These are phyloP conservation scores for Zosterops lateralis DNA, from an alignment of 2,113 vertebrate genomes.

Conservation along the genomic window DNA sequence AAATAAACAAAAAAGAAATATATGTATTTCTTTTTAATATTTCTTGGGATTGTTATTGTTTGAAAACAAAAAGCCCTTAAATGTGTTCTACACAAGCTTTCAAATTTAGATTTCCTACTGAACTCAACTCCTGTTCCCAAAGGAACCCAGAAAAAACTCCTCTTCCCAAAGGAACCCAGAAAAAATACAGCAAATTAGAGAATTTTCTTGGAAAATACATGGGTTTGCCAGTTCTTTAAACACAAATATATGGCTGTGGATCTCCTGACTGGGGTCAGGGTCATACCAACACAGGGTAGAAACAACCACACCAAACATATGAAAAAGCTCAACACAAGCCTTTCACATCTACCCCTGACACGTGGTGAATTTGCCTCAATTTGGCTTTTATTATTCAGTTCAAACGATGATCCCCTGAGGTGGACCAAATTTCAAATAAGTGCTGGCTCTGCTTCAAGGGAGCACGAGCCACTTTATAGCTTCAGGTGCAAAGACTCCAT, in stretches of 20 bases:
- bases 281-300: background rate
- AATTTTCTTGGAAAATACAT: background rate
- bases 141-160: background rate
- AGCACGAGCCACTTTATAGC: background rate
- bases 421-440: slow-evolving; percentile 19
- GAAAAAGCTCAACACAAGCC: background rate
- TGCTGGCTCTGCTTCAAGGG: slow-evolving; percentile 3
- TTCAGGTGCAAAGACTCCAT: background rate
- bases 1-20: background rate
- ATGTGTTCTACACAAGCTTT: background rate
- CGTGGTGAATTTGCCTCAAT: background rate
- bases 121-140: background rate
- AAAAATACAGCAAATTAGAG: background rate
- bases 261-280: background rate
- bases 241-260: background rate
- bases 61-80: background rate
- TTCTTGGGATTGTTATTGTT: background rate
- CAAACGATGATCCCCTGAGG: background rate
- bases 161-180: background rate
- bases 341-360: background rate
- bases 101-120: background rate
- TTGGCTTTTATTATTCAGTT: slow-evolving; percentile 7
- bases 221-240: background rate
- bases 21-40: background rate
- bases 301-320: accelerated